Evolutionary conservation across 2,888 invertebrate species (phyloP).

Genomic region (Drosophila bunnanda): DNA sequence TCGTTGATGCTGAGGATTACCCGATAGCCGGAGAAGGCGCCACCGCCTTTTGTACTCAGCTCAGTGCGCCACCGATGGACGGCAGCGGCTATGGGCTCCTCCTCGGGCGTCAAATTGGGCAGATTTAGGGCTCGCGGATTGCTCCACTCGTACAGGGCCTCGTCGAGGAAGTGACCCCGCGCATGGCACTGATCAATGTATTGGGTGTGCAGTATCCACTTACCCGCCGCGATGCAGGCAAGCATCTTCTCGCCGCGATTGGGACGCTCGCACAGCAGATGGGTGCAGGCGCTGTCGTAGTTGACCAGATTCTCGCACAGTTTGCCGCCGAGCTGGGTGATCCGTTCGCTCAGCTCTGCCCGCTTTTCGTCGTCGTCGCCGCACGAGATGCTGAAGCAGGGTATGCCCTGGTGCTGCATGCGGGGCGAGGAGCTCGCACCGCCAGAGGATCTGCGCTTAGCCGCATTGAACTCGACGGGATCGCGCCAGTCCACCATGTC

Average conservation of each 20-base stretch:
- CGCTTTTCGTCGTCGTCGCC: constrained; percentile 75
- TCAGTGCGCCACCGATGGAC: constrained; percentile 90
- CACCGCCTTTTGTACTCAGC: constrained; percentile 81
- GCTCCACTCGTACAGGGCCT: constrained; percentile 94
- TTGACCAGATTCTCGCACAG: constrained; percentile 81
- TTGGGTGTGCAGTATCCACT: constrained; percentile 93
- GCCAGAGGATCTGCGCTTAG: constrained; percentile 59
- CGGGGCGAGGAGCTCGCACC: constrained; percentile 42
- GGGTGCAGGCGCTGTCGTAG: constrained; percentile 89
- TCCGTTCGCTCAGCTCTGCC: constrained; percentile 69
- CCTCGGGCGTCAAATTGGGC: constrained; percentile 84
- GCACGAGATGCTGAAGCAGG: constrained; percentile 83
- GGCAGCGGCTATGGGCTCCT: constrained; percentile 86
- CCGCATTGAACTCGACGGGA: constrained; percentile 83
- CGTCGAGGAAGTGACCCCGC: constrained; percentile 84
- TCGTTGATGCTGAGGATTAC: constrained; percentile 88
- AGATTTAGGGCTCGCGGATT: constrained; percentile 88
- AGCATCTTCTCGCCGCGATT: constrained; percentile 94
- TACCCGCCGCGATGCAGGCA: constrained; percentile 93
- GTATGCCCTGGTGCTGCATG: constrained; percentile 78
- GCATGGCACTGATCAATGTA: constrained; percentile 89
- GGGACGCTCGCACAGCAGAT: constrained; percentile 90
- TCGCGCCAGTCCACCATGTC: constrained; percentile 91
- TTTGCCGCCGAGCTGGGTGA: constrained; percentile 75
- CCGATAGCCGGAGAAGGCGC: constrained; percentile 86